phyloP scores from a whole-genome alignment of 2,113 vertebrate genomes.

The Tauraco erythrolophus region DNA sequence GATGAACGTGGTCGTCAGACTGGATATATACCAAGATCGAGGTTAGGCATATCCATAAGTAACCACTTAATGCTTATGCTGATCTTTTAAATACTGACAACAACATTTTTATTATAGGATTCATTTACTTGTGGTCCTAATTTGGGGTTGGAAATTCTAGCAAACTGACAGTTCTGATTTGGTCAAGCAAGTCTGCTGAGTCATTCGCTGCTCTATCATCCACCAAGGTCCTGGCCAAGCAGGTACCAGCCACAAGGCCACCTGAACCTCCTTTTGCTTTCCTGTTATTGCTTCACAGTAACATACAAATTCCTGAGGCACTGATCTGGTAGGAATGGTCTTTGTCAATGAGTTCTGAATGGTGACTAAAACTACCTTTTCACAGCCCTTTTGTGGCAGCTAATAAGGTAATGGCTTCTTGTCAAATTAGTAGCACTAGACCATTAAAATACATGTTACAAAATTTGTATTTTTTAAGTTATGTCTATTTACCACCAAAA shows the following conservation, averaged over 20 bases:
- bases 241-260: neutral
- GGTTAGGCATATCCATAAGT: neutral
- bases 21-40: neutral
- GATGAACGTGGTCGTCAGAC: neutral
- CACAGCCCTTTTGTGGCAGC: neutral
- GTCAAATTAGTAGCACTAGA: neutral
- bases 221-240: neutral
- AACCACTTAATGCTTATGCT: neutral
- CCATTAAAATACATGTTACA: neutral
- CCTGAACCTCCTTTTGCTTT: neutral
- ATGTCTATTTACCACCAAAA: neutral
- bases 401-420: neutral
- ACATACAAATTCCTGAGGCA: neutral
- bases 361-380: neutral
- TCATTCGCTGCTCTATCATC: neutral
- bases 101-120: constrained; percentile 1
- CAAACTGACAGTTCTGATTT: neutral
- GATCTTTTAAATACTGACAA: constrained; percentile 3
- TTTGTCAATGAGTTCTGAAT: neutral
- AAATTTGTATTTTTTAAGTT: neutral
- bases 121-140: constrained; percentile 8
- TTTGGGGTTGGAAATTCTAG: neutral
- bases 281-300: neutral
- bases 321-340: neutral
- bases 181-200: neutral